A percentile compares a stretch with the other conserved stretches of the same genome.
phyloP scores from a whole-genome alignment of 2,797 vertebrate genomes.

The Tenualosa ilisha region DNA sequence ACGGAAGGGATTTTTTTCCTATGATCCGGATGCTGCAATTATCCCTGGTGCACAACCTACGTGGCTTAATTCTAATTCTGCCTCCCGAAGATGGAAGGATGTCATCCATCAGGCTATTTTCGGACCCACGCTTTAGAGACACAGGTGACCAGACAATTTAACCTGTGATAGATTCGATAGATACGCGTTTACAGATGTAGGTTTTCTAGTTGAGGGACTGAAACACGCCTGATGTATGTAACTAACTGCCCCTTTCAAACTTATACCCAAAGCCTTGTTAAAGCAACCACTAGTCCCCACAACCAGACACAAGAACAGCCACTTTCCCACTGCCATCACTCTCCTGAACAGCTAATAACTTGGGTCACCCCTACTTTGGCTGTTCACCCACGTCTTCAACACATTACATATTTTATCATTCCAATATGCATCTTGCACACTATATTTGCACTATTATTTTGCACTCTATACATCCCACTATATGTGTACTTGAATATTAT shows the following conservation, averaged over 20 bases:
- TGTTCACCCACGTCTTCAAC: too few species aligned
- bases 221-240: neutral
- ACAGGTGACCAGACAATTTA: neutral
- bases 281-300: too few species aligned
- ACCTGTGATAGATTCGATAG: neutral
- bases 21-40: conserved; percentile 22
- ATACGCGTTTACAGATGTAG: neutral
- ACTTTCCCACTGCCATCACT: too few species aligned
- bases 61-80: conserved; percentile 30
- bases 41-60: neutral
- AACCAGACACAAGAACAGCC: too few species aligned
- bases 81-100: neutral
- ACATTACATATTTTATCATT: too few species aligned
- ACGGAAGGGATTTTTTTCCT: conserved; percentile 21
- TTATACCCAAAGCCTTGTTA: neutral
- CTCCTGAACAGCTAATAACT: too few species aligned
- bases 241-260: neutral
- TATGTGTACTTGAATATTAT: too few species aligned
- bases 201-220: neutral
- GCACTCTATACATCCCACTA: too few species aligned
- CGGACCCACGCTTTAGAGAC: conserved; percentile 39
- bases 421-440: too few species aligned
- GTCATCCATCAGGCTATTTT: conserved; percentile 19
- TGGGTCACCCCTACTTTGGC: too few species aligned
- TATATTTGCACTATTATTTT: too few species aligned